These are phyloP conservation scores for Catharus fuscescens DNA, from an alignment of 2,113 vertebrate genomes.

Conservation along the genomic window DNA sequence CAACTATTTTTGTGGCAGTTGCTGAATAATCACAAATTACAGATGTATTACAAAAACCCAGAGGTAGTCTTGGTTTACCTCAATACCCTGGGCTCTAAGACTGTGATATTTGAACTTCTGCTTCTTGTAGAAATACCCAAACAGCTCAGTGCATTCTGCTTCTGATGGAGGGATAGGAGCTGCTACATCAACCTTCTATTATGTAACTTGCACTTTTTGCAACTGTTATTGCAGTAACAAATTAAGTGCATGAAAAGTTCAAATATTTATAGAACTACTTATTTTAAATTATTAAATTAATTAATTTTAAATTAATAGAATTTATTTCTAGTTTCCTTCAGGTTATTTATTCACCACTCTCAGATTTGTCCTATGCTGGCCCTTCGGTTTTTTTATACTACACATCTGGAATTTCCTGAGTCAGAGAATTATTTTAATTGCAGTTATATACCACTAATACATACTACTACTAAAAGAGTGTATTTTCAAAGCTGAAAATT, in stretches of 20 bases:
- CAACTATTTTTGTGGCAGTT: not conserved
- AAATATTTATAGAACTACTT: not conserved
- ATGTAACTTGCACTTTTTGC: rapidly evolving
- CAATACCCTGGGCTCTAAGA: not conserved
- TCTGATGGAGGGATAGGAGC: not conserved
- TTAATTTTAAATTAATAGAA: not conserved
- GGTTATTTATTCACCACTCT: not conserved
- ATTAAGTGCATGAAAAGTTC: not conserved
- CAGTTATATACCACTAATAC: not conserved
- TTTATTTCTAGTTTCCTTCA: not conserved
- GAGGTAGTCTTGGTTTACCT: not conserved
- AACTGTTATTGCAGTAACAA: not conserved
- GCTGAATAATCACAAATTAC: not conserved
- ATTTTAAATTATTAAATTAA: not conserved
- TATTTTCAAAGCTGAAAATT: not conserved
- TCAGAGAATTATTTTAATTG: not conserved
- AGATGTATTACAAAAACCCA: not conserved
- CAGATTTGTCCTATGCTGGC: not conserved
- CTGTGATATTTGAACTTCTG: not conserved
- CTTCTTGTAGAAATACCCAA: not conserved
- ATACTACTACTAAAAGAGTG: not conserved
- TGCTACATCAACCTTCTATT: not conserved
- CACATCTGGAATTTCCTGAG: not conserved
- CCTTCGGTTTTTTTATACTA: not conserved
- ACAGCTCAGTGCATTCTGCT: not conserved